phyloP scores from a whole-genome alignment of 2,888 invertebrate genomes.

The Melangyna quadrimaculata region DNA sequence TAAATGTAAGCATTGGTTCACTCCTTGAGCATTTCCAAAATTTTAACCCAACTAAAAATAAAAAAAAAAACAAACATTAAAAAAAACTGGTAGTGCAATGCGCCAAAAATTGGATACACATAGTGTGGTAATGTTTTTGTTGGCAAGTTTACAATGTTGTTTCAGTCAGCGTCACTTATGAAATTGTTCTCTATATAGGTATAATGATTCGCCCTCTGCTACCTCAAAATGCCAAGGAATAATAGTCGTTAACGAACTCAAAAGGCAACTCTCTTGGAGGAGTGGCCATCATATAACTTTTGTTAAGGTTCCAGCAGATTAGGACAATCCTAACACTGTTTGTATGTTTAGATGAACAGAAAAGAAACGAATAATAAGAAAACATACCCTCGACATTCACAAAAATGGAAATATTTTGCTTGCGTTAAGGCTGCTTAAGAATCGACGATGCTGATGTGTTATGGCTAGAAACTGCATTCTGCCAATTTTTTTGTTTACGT shows the following conservation, averaged over 20 bases:
- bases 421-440: not conserved
- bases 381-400: not conserved
- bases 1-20: not conserved
- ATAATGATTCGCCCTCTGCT: not conserved
- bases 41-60: not conserved
- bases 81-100: conserved; percentile 30
- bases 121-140: not conserved
- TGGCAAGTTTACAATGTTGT: conserved; percentile 18
- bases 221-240: not conserved
- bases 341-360: not conserved
- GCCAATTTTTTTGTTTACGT: conserved; percentile 71
- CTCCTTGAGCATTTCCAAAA: not conserved
- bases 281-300: conserved; percentile 35
- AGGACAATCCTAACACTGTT: conserved; percentile 35
- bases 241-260: conserved; percentile 3
- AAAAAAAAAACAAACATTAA: not conserved
- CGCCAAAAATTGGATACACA: conserved; percentile 27
- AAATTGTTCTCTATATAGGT: not conserved
- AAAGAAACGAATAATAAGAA: not conserved
- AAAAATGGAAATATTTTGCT: not conserved
- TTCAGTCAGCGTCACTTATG: not conserved
- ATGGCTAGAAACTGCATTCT: conserved; percentile 30
- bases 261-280: not conserved
- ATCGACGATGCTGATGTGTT: not conserved
- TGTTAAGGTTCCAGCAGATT: conserved; percentile 58